Conservation (phyloP, 2,888 invertebrate species). For the Coelopa pilipes region DNA sequence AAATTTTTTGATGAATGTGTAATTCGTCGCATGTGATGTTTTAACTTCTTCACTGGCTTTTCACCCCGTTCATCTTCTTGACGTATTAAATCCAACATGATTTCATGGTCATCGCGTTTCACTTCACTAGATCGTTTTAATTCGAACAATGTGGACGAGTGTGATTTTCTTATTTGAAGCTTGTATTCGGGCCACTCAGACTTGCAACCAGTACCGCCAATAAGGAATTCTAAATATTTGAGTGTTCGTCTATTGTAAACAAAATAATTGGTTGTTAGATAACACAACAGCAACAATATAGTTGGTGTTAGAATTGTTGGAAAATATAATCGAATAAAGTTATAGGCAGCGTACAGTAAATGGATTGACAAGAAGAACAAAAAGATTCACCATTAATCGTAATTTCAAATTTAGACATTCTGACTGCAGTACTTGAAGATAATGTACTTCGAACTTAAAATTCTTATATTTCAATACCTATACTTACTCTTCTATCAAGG, state of each 20-base stretch:
- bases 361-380: conserved; percentile 5
- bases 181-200: conserved; percentile 46
- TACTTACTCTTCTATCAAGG: conserved; percentile 74
- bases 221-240: conserved; percentile 74
- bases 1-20: conserved; percentile 73
- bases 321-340: not conserved
- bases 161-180: conserved; percentile 50
- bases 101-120: conserved; percentile 59
- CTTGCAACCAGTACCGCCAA: conserved; percentile 60
- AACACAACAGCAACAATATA: conserved; percentile 2
- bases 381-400: not conserved
- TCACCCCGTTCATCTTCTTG: conserved; percentile 73
- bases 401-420: too few relatives aligned
- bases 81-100: conserved; percentile 66
- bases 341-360: conserved; percentile 8
- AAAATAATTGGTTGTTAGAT: not conserved
- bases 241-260: conserved; percentile 52
- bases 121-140: conserved; percentile 48
- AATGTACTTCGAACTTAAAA: too few relatives aligned
- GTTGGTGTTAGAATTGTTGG: not conserved
- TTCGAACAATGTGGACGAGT: conserved; percentile 52
- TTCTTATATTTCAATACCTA: not conserved
- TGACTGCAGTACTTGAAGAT: too few relatives aligned
- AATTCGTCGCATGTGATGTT: conserved; percentile 73
- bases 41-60: conserved; percentile 67